Conservation (phyloP, 2,888 invertebrate genomes). For the Drosophila melanocephala region DNA sequence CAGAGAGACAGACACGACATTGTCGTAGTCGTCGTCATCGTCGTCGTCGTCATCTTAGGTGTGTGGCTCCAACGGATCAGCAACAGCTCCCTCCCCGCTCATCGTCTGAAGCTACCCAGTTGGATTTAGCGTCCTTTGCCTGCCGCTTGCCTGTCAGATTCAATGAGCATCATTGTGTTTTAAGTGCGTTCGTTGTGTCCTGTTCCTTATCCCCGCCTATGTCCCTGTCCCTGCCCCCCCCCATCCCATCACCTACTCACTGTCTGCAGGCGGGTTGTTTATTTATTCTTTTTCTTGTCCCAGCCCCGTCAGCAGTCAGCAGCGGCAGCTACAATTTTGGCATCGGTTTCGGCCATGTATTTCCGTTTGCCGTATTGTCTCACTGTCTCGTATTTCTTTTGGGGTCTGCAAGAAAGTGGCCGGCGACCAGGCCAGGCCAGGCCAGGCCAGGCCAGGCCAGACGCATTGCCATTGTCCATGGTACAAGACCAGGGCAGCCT, state of each 20-base stretch:
- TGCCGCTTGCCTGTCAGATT: slow-evolving; percentile 72
- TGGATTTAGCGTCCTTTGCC: slow-evolving; percentile 23
- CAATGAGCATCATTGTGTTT: slow-evolving; percentile 82
- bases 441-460: slow-evolving; percentile 19
- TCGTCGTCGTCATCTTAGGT: slow-evolving; percentile 67
- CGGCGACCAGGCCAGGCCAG: slow-evolving; percentile 7
- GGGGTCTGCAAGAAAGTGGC: slow-evolving; percentile 56
- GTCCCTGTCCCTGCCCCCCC: neutral
- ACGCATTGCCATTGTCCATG: slow-evolving; percentile 44
- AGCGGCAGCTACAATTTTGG: slow-evolving; percentile 64
- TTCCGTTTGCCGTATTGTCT: slow-evolving; percentile 67
- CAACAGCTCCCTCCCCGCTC: slow-evolving; percentile 18
- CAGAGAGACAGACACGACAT: slow-evolving; percentile 65
- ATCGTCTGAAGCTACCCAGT: slow-evolving; percentile 7
- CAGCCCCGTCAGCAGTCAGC: slow-evolving; percentile 17
- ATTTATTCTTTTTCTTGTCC: slow-evolving; percentile 75
- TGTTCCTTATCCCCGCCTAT: slow-evolving; percentile 42
- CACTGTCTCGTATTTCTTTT: slow-evolving; percentile 18
- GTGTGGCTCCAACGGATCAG: slow-evolving; percentile 67
- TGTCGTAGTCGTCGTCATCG: slow-evolving; percentile 33
- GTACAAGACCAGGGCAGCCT: neutral
- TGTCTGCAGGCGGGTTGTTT: slow-evolving; percentile 60
- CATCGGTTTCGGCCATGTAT: slow-evolving; percentile 73
- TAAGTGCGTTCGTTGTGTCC: slow-evolving; percentile 81
- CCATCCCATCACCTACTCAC: neutral